Percentiles rank a stretch among this genome's conserved stretches.
These are phyloP conservation scores for Cosmia trapezina DNA, from an alignment of 2,888 invertebrate genomes.

Conservation along the genomic window DNA sequence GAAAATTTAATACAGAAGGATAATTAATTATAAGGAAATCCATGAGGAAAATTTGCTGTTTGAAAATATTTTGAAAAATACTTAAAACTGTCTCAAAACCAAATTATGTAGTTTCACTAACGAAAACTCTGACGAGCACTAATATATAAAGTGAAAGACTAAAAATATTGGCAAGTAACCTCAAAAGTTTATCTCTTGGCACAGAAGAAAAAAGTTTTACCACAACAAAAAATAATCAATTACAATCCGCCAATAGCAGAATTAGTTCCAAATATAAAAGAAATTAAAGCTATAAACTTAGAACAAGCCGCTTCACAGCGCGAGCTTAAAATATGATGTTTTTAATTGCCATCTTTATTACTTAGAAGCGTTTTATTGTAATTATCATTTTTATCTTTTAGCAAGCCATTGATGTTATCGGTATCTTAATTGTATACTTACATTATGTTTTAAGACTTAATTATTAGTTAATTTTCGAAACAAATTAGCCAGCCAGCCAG, in stretches of 20 bases:
- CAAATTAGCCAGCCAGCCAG: slow-evolving; percentile 40
- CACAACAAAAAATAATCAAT: slow-evolving; percentile 27
- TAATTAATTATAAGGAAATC: background rate
- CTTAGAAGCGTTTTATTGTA: slow-evolving; percentile 53
- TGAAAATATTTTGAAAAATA: too few species aligned
- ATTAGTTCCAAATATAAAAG: slow-evolving; percentile 40
- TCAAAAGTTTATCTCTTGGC: background rate
- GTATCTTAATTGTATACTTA: slow-evolving; percentile 60
- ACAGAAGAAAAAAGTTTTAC: slow-evolving; percentile 12
- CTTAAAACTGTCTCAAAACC: background rate
- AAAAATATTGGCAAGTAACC: background rate
- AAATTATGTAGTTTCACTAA: background rate
- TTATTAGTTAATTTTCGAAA: slow-evolving; percentile 56
- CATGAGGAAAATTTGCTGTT: background rate
- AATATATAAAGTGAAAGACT: background rate
- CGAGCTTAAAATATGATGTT: slow-evolving; percentile 23
- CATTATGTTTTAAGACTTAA: slow-evolving; percentile 51
- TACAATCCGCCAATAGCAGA: slow-evolving; percentile 8
- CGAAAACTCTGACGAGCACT: background rate
- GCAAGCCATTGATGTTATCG: slow-evolving; percentile 52
- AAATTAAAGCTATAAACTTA: slow-evolving; percentile 30
- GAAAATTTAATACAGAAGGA: too few species aligned
- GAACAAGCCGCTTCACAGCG: background rate
- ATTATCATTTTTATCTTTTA: slow-evolving; percentile 59
- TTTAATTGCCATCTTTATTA: slow-evolving; percentile 49